Evolutionary conservation across 2,888 invertebrate species (phyloP).

Genomic region (Taenaris catops): DNA sequence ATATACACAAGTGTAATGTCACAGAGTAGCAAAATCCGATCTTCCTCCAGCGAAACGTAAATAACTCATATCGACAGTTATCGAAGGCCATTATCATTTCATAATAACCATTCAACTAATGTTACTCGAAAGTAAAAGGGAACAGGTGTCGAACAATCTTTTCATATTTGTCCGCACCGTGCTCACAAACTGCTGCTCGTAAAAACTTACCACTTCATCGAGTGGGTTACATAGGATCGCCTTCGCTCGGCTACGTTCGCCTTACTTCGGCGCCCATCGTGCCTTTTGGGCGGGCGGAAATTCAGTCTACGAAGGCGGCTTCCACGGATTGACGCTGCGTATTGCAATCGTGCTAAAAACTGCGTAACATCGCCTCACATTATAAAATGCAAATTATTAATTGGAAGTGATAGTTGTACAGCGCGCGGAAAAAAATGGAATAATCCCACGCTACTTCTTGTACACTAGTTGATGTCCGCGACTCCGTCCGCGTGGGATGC

Average conservation of each 20-base stretch:
- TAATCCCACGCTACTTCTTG: no score
- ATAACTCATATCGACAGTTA: no score
- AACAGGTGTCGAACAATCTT: constrained; percentile 63
- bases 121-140: constrained; percentile 40
- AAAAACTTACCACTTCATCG: constrained; percentile 78
- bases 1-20: no score
- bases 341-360: constrained; percentile 26
- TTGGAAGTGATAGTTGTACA: constrained; percentile 24
- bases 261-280: constrained; percentile 41
- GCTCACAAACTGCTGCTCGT: constrained; percentile 63
- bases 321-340: constrained; percentile 37
- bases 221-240: constrained; percentile 65
- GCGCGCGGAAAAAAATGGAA: no score
- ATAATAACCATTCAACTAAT: no score
- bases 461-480: no score
- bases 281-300: constrained; percentile 56
- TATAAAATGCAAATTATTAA: constrained; percentile 34
- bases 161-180: constrained; percentile 60
- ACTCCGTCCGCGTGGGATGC: no score
- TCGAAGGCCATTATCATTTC: no score
- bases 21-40: no score
- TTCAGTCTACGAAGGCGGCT: constrained; percentile 50
- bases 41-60: no score
- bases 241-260: constrained; percentile 31
- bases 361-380: constrained; percentile 52